Evolutionary conservation across 1,140 invertebrate genomes (phyloP), one percentile per base, ranked within the genome.

Genomic region (Drosophila rhopaloa): DNA sequence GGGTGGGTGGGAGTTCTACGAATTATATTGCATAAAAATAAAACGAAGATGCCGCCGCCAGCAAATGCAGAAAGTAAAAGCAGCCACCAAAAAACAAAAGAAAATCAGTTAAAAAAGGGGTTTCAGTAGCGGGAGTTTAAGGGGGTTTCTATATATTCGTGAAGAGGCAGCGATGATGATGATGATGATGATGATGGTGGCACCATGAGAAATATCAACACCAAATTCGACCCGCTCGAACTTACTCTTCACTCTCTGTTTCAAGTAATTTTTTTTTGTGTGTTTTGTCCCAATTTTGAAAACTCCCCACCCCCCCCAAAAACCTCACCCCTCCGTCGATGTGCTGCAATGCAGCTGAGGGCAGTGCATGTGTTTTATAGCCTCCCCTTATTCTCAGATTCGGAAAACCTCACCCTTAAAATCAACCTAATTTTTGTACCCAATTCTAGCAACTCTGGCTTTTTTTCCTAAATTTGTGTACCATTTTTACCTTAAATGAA

Each of bases 1-100:
- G 32, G 57, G 32, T 53, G 19, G 57, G 57, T 63, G n/a, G 48
- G 9, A 11, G 50, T 14, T 37, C 55, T 53, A 47, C 63, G 51
- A 82, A 76, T 81, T 80, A 83, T 83, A 79, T 83, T 83, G 71
- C 76, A 79, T 83, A 70, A 57, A 81, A 77, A 78, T 73, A 76
- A 88, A 75, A 78, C 56, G 53, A 86, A 86, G 66, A 86, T 67
- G 60, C 55, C 71, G 48, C 48, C 48, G 48, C 48, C 48, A 51
- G 48, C n/a, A 35, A 48, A 55, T 41, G 51, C 38, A 66, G 14
- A 74, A 48, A 79, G 55, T 63, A 51, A 56, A 55, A 60, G 40
- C 24, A 57, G 13, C 24, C 37, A 40, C 27, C 40, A 11, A 37
- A 47, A 73, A 73, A 51, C 35, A 46, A 54, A 57, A 54, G 32